Evolutionary conservation across 2,797 vertebrate species (phyloP), one percentile per base, ranked within the genome.

Genomic region (Thaleichthys pacificus): DNA sequence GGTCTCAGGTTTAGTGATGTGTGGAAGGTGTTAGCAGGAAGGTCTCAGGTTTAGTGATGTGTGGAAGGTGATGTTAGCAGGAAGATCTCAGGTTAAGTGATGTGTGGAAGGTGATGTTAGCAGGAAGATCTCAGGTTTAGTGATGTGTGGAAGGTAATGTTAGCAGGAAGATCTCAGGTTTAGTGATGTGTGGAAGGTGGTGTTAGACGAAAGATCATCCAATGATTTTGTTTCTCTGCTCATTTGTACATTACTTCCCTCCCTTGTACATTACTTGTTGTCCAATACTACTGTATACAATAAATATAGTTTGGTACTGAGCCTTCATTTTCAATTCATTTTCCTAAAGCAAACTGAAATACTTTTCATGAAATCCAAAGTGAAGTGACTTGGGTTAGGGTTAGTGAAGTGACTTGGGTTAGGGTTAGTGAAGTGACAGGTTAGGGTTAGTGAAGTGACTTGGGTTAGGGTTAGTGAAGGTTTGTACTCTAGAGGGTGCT

Each of bases 251-350:
- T 87, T 86, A 81, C 87, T 84, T 88, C 42, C 42, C 42, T 47
- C 42, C 42, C 42, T 93, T 93, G 91, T 94, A 92, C 79, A 81
- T 87, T 87, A 81, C 87, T 84, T 88, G 89, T 93, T 83, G 87
- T 90, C 89, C 88, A 89, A 92, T 89, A 84, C 86, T 93, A 90
- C 82, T 92, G 90, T 92, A 92, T 81, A 89, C 93, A 94, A 94
- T 94, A 94, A 94, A 95, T 92, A 89, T 93, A 91, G 91, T 91
- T 92, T 91, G 92, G 87, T 93, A 92, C 89, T 87, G 86, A 77
- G 87, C 65, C 61, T 84, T 42, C 63, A 72, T 63, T 67, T 79
- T 70, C 76, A 24, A 12, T 11, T 73, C 54, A 19, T n/a, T 11
- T 84, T 66, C 22, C 21, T 8, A 60, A 21, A 24, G 5, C n/a